These are phyloP conservation scores for Ceriagrion tenellum DNA, from an alignment of 2,888 invertebrate species.

Conservation along the genomic window DNA sequence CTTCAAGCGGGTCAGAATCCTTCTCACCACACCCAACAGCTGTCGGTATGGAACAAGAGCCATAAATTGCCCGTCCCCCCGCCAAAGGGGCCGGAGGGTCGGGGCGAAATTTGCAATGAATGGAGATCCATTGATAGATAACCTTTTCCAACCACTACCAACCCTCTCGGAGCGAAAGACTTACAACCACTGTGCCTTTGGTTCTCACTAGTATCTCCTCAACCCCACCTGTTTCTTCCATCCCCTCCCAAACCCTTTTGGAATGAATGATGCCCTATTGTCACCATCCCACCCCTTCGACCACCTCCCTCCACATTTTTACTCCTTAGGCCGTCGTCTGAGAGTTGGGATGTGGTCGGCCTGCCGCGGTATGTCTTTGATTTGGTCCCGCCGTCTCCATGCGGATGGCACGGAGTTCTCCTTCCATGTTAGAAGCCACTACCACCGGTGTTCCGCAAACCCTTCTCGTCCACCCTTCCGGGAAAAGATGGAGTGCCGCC, in stretches of 20 bases:
- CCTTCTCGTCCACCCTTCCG: not conserved
- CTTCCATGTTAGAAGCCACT: not conserved
- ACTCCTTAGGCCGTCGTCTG: not conserved
- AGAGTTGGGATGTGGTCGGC: not conserved
- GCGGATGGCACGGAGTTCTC: slow-evolving; percentile 34
- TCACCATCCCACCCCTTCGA: slow-evolving; percentile 38
- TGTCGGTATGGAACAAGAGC: slow-evolving; percentile 62
- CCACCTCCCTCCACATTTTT: not conserved
- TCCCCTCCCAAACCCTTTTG: not conserved
- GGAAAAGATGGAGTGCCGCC: not conserved
- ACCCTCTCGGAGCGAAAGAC: slow-evolving; percentile 43
- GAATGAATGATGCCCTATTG: slow-evolving; percentile 64
- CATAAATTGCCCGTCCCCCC: slow-evolving; percentile 35
- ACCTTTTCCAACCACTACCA: not conserved
- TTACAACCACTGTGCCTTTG: slow-evolving; percentile 44
- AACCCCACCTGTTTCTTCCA: not conserved
- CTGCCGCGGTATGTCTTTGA: slow-evolving; percentile 46
- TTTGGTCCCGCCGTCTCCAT: slow-evolving; percentile 51
- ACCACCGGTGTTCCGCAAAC: not conserved
- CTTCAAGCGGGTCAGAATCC: not conserved
- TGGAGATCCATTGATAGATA: slow-evolving; percentile 67
- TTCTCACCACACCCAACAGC: slow-evolving; percentile 59
- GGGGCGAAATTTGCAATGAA: slow-evolving; percentile 65
- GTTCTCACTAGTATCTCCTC: slow-evolving; percentile 32
- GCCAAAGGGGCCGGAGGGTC: not conserved